Conservation (phyloP, 2,113 vertebrate genomes). For the Nerophis ophidion region DNA sequence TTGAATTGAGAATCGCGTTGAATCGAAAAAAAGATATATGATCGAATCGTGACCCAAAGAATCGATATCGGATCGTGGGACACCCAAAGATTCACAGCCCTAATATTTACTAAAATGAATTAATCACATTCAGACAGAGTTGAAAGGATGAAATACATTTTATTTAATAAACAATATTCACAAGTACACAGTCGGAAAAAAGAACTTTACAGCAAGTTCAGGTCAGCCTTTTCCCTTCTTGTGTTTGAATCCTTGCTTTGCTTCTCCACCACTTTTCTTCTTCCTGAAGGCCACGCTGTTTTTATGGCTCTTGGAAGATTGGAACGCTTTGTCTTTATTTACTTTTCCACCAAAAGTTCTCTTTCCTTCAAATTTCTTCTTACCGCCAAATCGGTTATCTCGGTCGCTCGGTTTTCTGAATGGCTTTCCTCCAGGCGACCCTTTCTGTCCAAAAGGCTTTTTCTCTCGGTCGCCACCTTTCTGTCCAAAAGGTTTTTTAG, state of each 20-base stretch:
- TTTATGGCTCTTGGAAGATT: slow-evolving; percentile 48
- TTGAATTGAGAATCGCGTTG: no score
- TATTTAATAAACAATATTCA: neutral
- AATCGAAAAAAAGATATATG: no score
- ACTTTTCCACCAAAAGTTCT: slow-evolving; percentile 38
- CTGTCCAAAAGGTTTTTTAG: slow-evolving; percentile 8
- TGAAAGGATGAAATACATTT: neutral
- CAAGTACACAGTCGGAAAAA: no score
- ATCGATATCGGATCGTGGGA: no score
- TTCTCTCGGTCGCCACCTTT: neutral
- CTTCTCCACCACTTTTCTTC: slow-evolving; percentile 35
- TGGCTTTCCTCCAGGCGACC: slow-evolving; percentile 28
- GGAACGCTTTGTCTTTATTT: slow-evolving; percentile 41
- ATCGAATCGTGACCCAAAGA: no score
- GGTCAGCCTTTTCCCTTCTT: slow-evolving; percentile 63
- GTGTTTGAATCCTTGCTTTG: slow-evolving; percentile 59
- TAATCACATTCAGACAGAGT: neutral
- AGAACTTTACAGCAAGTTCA: no score
- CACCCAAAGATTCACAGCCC: no score
- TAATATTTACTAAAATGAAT: neutral
- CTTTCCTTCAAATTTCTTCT: slow-evolving; percentile 39
- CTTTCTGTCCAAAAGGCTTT: slow-evolving; percentile 15
- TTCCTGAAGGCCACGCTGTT: slow-evolving; percentile 41
- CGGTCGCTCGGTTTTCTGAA: slow-evolving; percentile 37
- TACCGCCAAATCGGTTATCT: slow-evolving; percentile 46